Evolutionary conservation across 2,797 vertebrate genomes (phyloP), one percentile per base, ranked within the genome.

Genomic region (Antrozous pallidus): DNA sequence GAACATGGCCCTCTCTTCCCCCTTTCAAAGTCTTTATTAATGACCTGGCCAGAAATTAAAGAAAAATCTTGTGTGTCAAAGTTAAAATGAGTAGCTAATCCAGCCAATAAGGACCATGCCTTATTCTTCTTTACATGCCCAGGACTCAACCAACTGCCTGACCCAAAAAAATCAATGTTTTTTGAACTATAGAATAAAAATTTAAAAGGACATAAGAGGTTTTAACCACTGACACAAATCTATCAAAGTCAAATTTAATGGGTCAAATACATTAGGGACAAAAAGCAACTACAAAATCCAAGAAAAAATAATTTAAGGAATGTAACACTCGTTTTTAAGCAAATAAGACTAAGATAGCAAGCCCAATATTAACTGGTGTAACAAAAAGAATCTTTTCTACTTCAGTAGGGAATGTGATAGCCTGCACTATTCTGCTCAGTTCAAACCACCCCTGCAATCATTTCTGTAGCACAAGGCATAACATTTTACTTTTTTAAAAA

Each of bases 11-110:
- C 4, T 28, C 5, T 40, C 8, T 28, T 28, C 3, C 40, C 17
- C 33, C 81, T 84, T 90, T 86, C n/a, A 47, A 69, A 75, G 70
- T 95, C 58, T 90, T 80, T 82, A 70, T 69, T 85, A 87, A 82
- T 80, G 67, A 94, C 51, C 49, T 86, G 38, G 58, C 63, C 65
- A 93, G 51, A 97, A 77, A 94, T 2, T 87, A 75, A 84, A 63
- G 18, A n/a, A 49, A 89, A 93, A 94, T 73, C 63, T 63, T 67
- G 79, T 49, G 58, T 65, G 28, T 78, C 70, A 88, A 94, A 89
- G 33, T 85, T 83, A 90, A 81, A 87, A 90, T 69, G 33, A 78
- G 36, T 36, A 84, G 42, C 49, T 81, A 74, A 94, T 70, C 28
- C 13, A 88, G 38, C 81, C 0, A 47, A 17, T 12, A 92, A 36